Base-by-base conservation (phyloP, 1,140 invertebrate genomes). In the Drosophila pandora region DNA sequence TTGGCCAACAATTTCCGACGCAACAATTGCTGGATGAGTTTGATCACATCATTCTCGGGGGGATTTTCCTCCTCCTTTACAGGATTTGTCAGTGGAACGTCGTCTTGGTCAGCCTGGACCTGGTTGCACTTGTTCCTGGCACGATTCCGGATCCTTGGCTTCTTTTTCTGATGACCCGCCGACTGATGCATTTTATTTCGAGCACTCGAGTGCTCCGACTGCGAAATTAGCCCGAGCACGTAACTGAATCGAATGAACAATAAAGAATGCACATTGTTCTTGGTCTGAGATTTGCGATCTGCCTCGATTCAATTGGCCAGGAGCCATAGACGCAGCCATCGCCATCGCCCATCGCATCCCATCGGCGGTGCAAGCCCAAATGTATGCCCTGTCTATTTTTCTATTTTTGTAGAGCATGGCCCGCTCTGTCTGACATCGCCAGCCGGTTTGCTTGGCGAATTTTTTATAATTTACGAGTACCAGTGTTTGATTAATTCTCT, bases 111-210 rank as follows among this genome's bases (percentile, higher is more conserved):
- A 2, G 45, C 55, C 21, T 13, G 17, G 23, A 4, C 9, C 25
- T 74, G 75, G 52, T 91, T 90, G 21, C 80, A 87, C 57, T 91
- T 91, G 60, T 91, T 91, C 68, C 59, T 81, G 4, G 90, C 67
- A 2, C 90, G 65, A 79, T 91, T 91, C 34, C 90, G 82, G 22
- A 65, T 60, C 32, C 90, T 76, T 2, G 77, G 52, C 55, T 91
- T 91, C 65, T 90, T 91, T 55, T 90, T 90, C 21, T 78, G 69
- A 9, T 78, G 69, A 9, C 45, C 48, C 41, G 45, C 34, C 23
- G 23, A 10, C 57, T 61, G 69, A n/a, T 57, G 41, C 61, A 65
- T 74, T 39, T 53, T 39, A 21, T 43, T 37, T 17, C 17, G 17
- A 17, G 17, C 17, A 17, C 12, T 45, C 12, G 21, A 22, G 6